These are phyloP conservation scores for Drosophila kepulauana DNA, from an alignment of 1,140 invertebrate genomes.

Conservation along the genomic window DNA sequence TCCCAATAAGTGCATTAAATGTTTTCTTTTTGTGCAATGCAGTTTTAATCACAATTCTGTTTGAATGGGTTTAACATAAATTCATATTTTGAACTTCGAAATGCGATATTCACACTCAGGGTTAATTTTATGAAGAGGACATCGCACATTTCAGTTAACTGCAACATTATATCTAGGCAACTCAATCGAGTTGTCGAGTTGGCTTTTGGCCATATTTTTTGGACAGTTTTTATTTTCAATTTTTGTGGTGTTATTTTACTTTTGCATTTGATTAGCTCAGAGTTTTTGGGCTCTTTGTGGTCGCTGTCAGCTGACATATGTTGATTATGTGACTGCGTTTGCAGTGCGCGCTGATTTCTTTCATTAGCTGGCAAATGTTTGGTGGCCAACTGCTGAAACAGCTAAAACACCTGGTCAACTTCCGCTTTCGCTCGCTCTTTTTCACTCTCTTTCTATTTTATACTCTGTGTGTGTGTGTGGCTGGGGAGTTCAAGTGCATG, in stretches of 20 bases:
- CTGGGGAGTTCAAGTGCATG: slow-evolving; percentile 43
- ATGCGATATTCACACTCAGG: too few relatives aligned
- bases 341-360: slow-evolving; percentile 32
- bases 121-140: too few relatives aligned
- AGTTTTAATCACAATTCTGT: too few relatives aligned
- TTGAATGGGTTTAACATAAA: too few relatives aligned
- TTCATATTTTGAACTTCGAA: too few relatives aligned
- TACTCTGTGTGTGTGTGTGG: not conserved
- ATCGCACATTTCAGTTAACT: too few relatives aligned
- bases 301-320: slow-evolving; percentile 58
- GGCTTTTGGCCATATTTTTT: slow-evolving; percentile 3
- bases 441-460: too few relatives aligned
- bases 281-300: slow-evolving; percentile 28
- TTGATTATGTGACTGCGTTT: slow-evolving; percentile 57
- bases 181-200: slow-evolving; percentile 4
- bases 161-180: not conserved
- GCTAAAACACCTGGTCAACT: slow-evolving; percentile 27
- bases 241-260: not conserved
- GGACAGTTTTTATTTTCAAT: not conserved
- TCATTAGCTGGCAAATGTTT: slow-evolving; percentile 67
- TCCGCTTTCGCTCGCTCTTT: slow-evolving; percentile 4
- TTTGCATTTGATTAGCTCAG: slow-evolving; percentile 26
- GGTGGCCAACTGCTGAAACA: slow-evolving; percentile 55
- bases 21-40: too few relatives aligned
- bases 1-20: too few relatives aligned